Evolutionary conservation across 2,113 vertebrate genomes (phyloP).

Genomic region (Mola mola): DNA sequence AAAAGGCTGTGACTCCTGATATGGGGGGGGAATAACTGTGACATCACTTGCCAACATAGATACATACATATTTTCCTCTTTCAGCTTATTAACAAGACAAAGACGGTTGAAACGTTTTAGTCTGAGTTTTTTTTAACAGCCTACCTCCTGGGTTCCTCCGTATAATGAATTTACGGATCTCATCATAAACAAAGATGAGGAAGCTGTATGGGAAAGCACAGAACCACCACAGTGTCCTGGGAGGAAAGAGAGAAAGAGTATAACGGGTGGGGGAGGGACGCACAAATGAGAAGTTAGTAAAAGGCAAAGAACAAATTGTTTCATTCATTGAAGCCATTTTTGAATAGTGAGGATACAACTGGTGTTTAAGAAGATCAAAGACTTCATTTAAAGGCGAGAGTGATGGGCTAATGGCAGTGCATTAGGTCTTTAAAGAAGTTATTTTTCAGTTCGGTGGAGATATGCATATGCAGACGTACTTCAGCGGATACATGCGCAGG

Average conservation of each 20-base stretch:
- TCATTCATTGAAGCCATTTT: slow-evolving; percentile 48
- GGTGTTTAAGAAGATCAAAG: slow-evolving; percentile 53
- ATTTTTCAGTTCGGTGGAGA: slow-evolving; percentile 55
- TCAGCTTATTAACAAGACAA: slow-evolving; percentile 55
- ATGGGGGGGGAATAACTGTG: slow-evolving; percentile 7
- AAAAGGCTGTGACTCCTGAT: slow-evolving; percentile 20
- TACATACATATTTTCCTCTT: slow-evolving; percentile 16
- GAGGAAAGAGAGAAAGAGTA: not conserved
- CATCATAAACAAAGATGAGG: slow-evolving; percentile 86
- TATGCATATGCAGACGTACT: slow-evolving; percentile 68
- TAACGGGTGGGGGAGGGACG: slow-evolving; percentile 3
- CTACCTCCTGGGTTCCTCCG: slow-evolving; percentile 82
- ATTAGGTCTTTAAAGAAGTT: slow-evolving; percentile 59
- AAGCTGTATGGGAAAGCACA: slow-evolving; percentile 84
- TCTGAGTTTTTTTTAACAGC: slow-evolving; percentile 34
- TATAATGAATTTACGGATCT: slow-evolving; percentile 83
- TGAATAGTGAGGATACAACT: slow-evolving; percentile 51
- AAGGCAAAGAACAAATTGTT: slow-evolving; percentile 38
- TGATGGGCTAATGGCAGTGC: slow-evolving; percentile 55
- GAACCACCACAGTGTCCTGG: slow-evolving; percentile 82
- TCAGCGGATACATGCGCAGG: slow-evolving; percentile 84
- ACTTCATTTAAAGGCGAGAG: slow-evolving; percentile 57
- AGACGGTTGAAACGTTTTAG: slow-evolving; percentile 51
- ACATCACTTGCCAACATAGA: not conserved
- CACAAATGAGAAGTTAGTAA: slow-evolving; percentile 27